Conservation (phyloP, 2,888 invertebrate genomes). For the Tachina lurida region DNA sequence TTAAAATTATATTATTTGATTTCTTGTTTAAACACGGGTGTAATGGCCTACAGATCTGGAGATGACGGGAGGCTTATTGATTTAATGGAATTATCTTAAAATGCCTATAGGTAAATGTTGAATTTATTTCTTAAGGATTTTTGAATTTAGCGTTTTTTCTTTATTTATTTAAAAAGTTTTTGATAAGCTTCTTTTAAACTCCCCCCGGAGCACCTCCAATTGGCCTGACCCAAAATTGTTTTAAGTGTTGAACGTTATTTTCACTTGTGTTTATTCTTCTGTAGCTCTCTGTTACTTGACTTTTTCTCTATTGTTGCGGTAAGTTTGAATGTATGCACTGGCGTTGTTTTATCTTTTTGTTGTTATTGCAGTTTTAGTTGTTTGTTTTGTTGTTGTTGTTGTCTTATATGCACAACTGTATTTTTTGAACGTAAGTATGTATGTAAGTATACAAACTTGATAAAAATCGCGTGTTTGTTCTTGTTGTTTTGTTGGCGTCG, state of each 20-base stretch:
- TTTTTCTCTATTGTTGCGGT: slow-evolving; percentile 34
- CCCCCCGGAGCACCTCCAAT: slow-evolving; percentile 83
- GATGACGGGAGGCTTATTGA: slow-evolving; percentile 81
- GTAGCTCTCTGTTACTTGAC: slow-evolving; percentile 29
- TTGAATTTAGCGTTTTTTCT: not conserved
- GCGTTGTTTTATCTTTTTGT: slow-evolving; percentile 20
- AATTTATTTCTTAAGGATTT: not conserved
- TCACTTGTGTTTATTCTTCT: slow-evolving; percentile 56
- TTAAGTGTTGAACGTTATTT: slow-evolving; percentile 53
- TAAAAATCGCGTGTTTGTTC: slow-evolving; percentile 63
- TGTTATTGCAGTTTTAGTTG: slow-evolving; percentile 32
- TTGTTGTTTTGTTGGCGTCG: slow-evolving; percentile 37
- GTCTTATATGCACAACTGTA: slow-evolving; percentile 59
- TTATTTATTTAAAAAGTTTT: slow-evolving; percentile 15
- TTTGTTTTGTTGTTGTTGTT: slow-evolving; percentile 10
- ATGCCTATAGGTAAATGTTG: slow-evolving; percentile 22
- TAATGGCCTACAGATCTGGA: slow-evolving; percentile 80
- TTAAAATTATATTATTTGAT: slow-evolving; percentile 45
- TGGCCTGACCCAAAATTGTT: slow-evolving; percentile 80
- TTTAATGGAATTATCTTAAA: slow-evolving; percentile 28
- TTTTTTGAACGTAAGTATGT: slow-evolving; percentile 45
- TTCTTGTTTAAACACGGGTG: slow-evolving; percentile 66
- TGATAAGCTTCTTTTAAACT: slow-evolving; percentile 63
- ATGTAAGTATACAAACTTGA: slow-evolving; percentile 3
- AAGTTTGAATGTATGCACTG: slow-evolving; percentile 27